These are phyloP conservation scores for Neostethus bicornis DNA, from an alignment of 2,797 vertebrate genomes.

Conservation along the genomic window DNA sequence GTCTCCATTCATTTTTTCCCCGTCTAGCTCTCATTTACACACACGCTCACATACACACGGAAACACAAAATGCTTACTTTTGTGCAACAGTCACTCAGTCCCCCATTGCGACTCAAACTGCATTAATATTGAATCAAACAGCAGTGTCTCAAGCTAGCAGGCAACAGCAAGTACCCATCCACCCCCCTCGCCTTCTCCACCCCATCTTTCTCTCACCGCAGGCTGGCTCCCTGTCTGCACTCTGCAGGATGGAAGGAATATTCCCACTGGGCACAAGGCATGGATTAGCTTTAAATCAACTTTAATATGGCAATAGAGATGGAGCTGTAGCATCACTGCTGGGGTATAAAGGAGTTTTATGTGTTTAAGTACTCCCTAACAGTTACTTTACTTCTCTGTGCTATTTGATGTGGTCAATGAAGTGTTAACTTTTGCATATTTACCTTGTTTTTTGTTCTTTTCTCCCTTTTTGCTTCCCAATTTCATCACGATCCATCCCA, in stretches of 20 bases:
- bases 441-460: slow-evolving; percentile 72
- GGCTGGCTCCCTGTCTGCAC: slow-evolving; percentile 82
- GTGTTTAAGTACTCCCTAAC: slow-evolving; percentile 60
- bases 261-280: slow-evolving; percentile 80
- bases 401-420: slow-evolving; percentile 23
- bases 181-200: slow-evolving; percentile 24
- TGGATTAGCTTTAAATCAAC: slow-evolving; percentile 84
- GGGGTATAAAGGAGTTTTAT: slow-evolving; percentile 59
- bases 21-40: slow-evolving; percentile 52
- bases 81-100: slow-evolving; percentile 81
- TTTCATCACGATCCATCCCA: slow-evolving; percentile 72
- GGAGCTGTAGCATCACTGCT: slow-evolving; percentile 58
- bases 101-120: slow-evolving; percentile 83
- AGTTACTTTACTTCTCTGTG: slow-evolving; percentile 45
- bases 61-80: slow-evolving; percentile 76
- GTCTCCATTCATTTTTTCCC: slow-evolving; percentile 52
- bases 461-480: slow-evolving; percentile 67
- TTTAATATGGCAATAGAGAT: slow-evolving; percentile 80
- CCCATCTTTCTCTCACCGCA: slow-evolving; percentile 69
- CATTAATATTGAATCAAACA: slow-evolving; percentile 89
- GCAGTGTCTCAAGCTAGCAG: slow-evolving; percentile 80
- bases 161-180: slow-evolving; percentile 67
- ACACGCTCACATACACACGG: slow-evolving; percentile 26
- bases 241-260: slow-evolving; percentile 82
- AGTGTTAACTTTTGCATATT: slow-evolving; percentile 65